These are phyloP conservation scores for Scaptomyza flava DNA, from an alignment of 2,888 invertebrate genomes.

Conservation along the genomic window DNA sequence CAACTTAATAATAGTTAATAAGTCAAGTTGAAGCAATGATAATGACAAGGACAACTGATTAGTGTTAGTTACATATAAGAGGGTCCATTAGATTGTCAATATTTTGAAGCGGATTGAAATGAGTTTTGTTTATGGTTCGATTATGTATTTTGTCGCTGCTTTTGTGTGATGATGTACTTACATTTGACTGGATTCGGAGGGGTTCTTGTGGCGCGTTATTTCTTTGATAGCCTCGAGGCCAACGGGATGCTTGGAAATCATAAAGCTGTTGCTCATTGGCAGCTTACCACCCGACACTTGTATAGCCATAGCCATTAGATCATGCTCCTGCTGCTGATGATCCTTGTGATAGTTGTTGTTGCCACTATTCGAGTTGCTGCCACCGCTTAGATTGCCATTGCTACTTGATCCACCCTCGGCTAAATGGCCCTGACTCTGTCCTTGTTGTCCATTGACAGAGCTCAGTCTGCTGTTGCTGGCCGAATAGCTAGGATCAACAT, in stretches of 20 bases:
- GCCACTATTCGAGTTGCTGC: conserved; percentile 80
- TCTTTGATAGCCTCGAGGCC: conserved; percentile 92
- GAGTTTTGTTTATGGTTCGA: background rate
- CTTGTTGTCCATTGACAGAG: conserved; percentile 68
- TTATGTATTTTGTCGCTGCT: background rate
- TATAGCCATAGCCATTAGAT: conserved; percentile 52
- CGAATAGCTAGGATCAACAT: conserved; percentile 80
- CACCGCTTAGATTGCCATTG: conserved; percentile 81
- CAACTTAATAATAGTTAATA: background rate
- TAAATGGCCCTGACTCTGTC: conserved; percentile 25
- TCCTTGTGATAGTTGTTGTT: conserved; percentile 73
- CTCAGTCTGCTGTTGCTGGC: conserved; percentile 83
- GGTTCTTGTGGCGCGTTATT: conserved; percentile 88
- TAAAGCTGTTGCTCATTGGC: conserved; percentile 83
- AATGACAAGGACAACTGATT: conserved; percentile 11
- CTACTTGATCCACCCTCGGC: conserved; percentile 63
- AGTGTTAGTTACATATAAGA: conserved; percentile 31
- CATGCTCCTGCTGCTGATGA: conserved; percentile 42
- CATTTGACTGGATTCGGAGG: conserved; percentile 85
- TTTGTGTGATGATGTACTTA: conserved; percentile 64
- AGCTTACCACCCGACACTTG: conserved; percentile 71
- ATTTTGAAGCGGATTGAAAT: background rate
- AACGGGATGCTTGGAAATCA: conserved; percentile 87
- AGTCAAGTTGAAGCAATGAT: background rate
- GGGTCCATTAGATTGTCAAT: background rate